Conservation (phyloP, 2,113 vertebrate genomes). For the Pogonocichla stellata region DNA sequence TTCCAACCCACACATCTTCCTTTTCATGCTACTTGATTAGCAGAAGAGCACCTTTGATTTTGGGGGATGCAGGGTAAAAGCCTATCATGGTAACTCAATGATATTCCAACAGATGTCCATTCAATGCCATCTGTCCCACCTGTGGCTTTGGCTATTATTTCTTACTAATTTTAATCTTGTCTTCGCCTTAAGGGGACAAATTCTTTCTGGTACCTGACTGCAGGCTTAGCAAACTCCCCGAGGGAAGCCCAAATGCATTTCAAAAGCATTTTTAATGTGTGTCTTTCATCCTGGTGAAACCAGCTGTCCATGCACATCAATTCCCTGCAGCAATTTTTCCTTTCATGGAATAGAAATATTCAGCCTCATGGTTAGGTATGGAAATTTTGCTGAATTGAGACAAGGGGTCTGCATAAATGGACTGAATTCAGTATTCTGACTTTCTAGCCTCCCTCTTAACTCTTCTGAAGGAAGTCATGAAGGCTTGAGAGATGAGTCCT, state of each 20-base stretch:
- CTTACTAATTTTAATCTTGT: conserved; percentile 46
- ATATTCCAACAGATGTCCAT: conserved; percentile 19
- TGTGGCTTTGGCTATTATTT: conserved; percentile 32
- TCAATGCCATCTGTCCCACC: conserved; percentile 46
- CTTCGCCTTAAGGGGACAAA: conserved; percentile 27
- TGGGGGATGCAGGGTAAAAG: not conserved
- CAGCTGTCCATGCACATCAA: conserved; percentile 49
- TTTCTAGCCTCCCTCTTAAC: not conserved
- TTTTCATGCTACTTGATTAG: not conserved
- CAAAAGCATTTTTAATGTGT: conserved; percentile 51
- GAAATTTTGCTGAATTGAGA: conserved; percentile 25
- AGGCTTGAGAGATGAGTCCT: not conserved
- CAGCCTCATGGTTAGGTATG: not conserved
- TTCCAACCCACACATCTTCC: not conserved
- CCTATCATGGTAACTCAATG: not conserved
- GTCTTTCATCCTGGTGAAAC: conserved; percentile 35
- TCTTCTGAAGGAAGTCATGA: not conserved
- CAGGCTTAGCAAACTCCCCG: conserved; percentile 19
- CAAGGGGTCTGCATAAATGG: not conserved
- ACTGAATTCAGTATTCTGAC: not conserved
- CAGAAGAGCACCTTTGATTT: not conserved
- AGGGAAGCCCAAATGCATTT: conserved; percentile 31
- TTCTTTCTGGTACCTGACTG: conserved; percentile 39
- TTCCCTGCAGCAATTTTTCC: conserved; percentile 12
- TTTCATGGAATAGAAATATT: conserved; percentile 20